phyloP scores from a whole-genome alignment of 1,140 invertebrate genomes.

The Papilio glaucus region DNA sequence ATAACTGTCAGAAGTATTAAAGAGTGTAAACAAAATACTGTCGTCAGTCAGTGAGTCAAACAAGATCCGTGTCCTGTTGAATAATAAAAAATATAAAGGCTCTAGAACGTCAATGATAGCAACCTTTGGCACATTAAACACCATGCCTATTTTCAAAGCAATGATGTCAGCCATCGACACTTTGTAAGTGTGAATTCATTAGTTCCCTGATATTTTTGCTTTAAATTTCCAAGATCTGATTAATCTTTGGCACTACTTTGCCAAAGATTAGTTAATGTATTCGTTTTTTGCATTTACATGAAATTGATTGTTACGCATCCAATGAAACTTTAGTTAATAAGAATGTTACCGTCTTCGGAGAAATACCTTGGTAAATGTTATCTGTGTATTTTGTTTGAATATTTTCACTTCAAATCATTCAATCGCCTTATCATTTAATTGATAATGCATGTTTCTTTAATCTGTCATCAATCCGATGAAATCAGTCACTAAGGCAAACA shows the following conservation, averaged over 20 bases:
- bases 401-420: constrained; percentile 3
- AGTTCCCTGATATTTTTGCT: background rate
- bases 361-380: background rate
- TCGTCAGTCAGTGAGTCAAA: background rate
- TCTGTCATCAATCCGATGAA: background rate
- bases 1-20: background rate
- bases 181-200: constrained; percentile 2
- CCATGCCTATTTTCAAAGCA: constrained; percentile 1
- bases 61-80: constrained; percentile 1
- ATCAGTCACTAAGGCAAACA: background rate
- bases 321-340: too few species aligned
- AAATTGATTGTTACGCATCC: background rate
- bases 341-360: background rate
- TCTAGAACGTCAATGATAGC: background rate
- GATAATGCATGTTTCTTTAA: constrained; percentile 17
- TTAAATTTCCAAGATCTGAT: background rate
- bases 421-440: constrained; percentile 15
- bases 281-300: background rate
- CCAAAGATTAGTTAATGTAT: too few species aligned
- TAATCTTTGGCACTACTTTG: too few species aligned
- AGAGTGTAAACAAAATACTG: background rate
- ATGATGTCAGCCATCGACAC: background rate
- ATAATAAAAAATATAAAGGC: constrained; percentile 12
- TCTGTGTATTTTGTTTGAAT: background rate
- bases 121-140: constrained; percentile 9